Percentiles rank a stretch among this genome's conserved stretches.
Conservation (phyloP, 2,113 vertebrate species). For the Prochilodus magdalenae region DNA sequence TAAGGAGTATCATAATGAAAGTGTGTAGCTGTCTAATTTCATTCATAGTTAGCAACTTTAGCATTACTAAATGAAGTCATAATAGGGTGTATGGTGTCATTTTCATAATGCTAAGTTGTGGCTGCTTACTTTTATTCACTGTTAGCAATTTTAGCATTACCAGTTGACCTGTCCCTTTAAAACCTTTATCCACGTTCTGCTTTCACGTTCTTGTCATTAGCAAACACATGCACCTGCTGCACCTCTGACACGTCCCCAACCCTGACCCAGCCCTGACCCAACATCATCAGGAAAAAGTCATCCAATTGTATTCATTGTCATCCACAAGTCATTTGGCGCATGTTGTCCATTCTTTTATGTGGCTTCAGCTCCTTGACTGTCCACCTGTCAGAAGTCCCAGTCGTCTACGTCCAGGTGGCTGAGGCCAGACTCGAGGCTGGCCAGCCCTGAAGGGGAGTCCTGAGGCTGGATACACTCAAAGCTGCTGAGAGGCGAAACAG, state of each 20-base stretch:
- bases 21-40: too few relatives aligned
- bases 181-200: neutral
- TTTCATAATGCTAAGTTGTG: too few relatives aligned
- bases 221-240: neutral
- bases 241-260: neutral
- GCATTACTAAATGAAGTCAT: too few relatives aligned
- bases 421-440: conserved; percentile 86
- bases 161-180: neutral
- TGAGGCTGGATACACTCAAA: conserved; percentile 78
- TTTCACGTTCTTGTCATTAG: neutral
- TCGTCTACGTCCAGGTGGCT: conserved; percentile 94
- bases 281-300: neutral
- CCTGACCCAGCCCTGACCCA: neutral
- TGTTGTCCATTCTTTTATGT: neutral
- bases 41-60: too few relatives aligned
- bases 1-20: too few relatives aligned
- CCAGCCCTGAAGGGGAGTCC: conserved; percentile 84
- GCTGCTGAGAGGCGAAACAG: conserved; percentile 85
- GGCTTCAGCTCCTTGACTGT: neutral
- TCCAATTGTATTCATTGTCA: neutral
- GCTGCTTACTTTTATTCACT: too few relatives aligned
- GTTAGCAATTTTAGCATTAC: too few relatives aligned
- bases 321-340: neutral
- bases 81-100: too few relatives aligned
- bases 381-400: conserved; percentile 91